These are phyloP conservation scores for Falcaria lacertinaria DNA, from an alignment of 2,888 invertebrate species.

Conservation along the genomic window DNA sequence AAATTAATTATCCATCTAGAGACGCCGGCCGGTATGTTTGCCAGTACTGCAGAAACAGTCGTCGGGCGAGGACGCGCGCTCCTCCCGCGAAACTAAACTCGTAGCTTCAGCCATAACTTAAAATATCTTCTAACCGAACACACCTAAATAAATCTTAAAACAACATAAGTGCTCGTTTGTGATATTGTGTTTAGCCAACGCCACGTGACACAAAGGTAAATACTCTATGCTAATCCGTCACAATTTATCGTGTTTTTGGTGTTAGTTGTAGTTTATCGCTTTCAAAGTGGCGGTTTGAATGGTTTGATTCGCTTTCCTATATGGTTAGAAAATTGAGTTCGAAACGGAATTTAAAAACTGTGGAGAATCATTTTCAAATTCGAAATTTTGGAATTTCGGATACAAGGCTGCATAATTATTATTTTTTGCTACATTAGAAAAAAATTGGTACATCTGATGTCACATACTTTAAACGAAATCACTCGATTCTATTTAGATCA, in stretches of 20 bases:
- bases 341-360: no score
- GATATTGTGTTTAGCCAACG: neutral
- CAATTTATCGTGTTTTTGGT: neutral
- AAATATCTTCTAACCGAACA: neutral
- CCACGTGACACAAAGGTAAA: neutral
- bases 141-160: neutral
- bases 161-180: neutral
- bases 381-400: no score
- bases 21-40: neutral
- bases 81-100: neutral
- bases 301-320: neutral
- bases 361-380: no score
- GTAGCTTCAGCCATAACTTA: neutral
- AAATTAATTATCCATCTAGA: neutral
- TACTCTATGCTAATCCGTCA: neutral
- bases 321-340: no score
- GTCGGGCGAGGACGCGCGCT: neutral
- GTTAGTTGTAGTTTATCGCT: neutral
- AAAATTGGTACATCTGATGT: no score
- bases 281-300: neutral
- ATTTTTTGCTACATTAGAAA: no score
- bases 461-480: no score
- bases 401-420: no score
- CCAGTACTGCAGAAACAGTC: neutral
- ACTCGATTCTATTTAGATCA: no score